Base-by-base conservation (phyloP, 2,888 invertebrate species). In the Hartigia nigra region DNA sequence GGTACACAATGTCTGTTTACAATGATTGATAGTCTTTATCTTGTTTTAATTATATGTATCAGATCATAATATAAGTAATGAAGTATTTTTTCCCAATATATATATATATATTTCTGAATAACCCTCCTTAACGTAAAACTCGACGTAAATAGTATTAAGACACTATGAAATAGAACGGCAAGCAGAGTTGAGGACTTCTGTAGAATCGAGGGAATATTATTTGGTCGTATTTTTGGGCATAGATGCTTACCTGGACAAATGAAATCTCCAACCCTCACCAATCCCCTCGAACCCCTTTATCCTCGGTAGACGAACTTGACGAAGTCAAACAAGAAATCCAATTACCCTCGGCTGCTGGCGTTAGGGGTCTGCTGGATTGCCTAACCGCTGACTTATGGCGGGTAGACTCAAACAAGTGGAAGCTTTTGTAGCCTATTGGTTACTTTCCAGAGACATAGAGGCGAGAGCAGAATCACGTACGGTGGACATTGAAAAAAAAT, bases 381-480 rank as follows among this genome's bases (percentile, higher is more conserved):
- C 77, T 37, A 75, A 55, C 75, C 75, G 70, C 34, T 75, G 75
- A 70, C 69, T 75, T 75, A 55, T 12, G n/a, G 74, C 35, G 37
- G 14, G 23, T 14, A 32, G 75, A 74, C 74, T 70, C 12, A 14
- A n/a, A 75, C 75, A 36, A 35, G 75, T 75, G 36, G 69, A 35
- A 31, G 31, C 72, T 72, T 31, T 2, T 23, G 14, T 31, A 35
- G 35, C 69, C 70, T 1, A 12, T 69, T 78, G 78, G n/a, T 81
- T 83, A 82, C 83, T 74, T 92, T 92, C n/a, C 93, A 96, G 96
- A 96, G 96, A 9, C 55, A 9, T 23, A 9, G 0, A 5, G 9
- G 55, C 23, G 23, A 3, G 14, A 23, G 23, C 23, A 23, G 9
- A 9, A 55, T 55, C 39, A 23, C 23, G 39, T 23, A 23, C 39